phyloP scores from a whole-genome alignment of 2,797 vertebrate species.

The Eremophila alpestris region DNA sequence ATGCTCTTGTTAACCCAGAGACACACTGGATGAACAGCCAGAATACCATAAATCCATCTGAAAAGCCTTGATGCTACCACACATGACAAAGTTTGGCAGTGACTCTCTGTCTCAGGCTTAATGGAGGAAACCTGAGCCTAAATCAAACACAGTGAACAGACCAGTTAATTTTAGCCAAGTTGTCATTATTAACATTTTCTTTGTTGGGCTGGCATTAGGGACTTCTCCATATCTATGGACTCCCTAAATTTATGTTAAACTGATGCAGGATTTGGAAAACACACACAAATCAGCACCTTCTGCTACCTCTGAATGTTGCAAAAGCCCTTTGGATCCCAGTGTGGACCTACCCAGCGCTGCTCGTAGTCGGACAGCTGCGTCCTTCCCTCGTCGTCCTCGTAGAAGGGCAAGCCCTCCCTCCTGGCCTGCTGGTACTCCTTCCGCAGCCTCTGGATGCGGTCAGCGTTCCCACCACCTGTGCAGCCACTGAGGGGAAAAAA shows the following conservation, averaged over 20 bases:
- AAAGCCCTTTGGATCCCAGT: background rate
- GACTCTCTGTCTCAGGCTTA: background rate
- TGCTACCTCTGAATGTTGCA: background rate
- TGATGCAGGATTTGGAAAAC: background rate
- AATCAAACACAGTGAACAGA: background rate
- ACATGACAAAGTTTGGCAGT: background rate
- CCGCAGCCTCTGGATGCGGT: constrained; percentile 91
- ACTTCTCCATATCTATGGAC: background rate
- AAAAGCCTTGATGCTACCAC: background rate
- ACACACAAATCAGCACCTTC: background rate
- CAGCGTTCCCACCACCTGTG: constrained; percentile 72
- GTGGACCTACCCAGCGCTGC: constrained; percentile 82
- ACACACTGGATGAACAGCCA: background rate
- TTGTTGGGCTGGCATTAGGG: background rate
- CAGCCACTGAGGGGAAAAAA: constrained; percentile 66
- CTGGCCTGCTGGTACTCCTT: constrained; percentile 93
- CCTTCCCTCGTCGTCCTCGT: constrained; percentile 84
- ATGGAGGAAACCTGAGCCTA: background rate
- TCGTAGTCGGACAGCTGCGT: constrained; percentile 80
- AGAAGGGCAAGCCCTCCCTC: constrained; percentile 84
- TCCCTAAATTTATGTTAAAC: background rate
- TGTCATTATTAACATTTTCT: background rate
- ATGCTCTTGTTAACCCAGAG: background rate
- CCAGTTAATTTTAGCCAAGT: background rate
- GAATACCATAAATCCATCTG: background rate